These are phyloP conservation scores for Entomyzon cyanotis DNA, from an alignment of 2,113 vertebrate genomes.

Conservation along the genomic window DNA sequence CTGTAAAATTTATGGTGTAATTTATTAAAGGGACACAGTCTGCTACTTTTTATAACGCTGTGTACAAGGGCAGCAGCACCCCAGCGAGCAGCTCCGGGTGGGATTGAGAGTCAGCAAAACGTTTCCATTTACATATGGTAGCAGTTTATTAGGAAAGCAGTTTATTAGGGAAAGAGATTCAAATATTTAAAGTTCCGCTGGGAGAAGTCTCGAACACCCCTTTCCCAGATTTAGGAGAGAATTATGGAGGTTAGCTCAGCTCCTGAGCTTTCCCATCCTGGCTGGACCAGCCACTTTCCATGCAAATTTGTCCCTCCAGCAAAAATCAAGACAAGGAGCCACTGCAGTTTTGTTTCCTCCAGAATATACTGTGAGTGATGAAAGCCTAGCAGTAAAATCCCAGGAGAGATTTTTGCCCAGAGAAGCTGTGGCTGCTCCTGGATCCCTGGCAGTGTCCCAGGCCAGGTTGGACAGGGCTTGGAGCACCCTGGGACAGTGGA, in stretches of 20 bases:
- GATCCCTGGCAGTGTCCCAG: not conserved
- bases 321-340: not conserved
- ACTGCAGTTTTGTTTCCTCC: not conserved
- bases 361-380: not conserved
- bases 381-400: not conserved
- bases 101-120: not conserved
- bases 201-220: not conserved
- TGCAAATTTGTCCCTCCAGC: not conserved
- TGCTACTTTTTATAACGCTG: conserved; percentile 7
- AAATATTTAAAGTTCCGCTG: not conserved
- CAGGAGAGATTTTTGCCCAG: not conserved
- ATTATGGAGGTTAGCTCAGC: not conserved
- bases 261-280: not conserved
- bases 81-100: not conserved
- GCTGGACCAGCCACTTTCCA: not conserved
- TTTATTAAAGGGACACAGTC: conserved; percentile 54
- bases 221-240: not conserved
- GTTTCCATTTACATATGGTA: conserved; percentile 30
- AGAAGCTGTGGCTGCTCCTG: not conserved
- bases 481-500: not conserved
- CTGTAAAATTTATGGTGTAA: conserved; percentile 55
- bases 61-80: not conserved
- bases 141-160: conserved; percentile 47
- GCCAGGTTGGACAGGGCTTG: not conserved
- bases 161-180: conserved; percentile 42